A percentile compares a stretch with the other conserved stretches of the same genome.
Evolutionary conservation across 2,797 vertebrate species (phyloP).

Genomic region (Synanceia verrucosa): DNA sequence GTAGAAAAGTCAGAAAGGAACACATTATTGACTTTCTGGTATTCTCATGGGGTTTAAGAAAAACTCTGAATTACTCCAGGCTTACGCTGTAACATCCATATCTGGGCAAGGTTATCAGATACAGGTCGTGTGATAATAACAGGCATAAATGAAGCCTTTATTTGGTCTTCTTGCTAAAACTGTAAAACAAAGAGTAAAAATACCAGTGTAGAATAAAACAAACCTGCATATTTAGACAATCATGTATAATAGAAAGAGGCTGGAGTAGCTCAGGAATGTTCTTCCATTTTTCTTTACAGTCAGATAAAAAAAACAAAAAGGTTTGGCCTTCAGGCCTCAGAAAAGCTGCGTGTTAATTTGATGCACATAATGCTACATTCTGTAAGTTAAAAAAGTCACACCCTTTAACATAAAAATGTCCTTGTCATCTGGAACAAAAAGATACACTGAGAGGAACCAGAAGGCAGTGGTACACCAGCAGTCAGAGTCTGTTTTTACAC

Average conservation of each 20-base stretch:
- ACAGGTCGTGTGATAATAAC: conserved; percentile 5
- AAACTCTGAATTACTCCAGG: neutral
- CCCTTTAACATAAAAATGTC: conserved; percentile 44
- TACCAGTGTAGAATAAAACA: conserved; percentile 50
- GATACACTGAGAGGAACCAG: conserved; percentile 10
- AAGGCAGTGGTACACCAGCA: conserved; percentile 39
- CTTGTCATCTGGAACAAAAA: conserved; percentile 9
- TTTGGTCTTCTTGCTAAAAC: conserved; percentile 17
- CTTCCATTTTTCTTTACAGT: conserved; percentile 52
- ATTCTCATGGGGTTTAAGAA: conserved; percentile 9
- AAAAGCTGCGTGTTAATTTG: conserved; percentile 48
- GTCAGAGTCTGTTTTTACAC: conserved; percentile 38
- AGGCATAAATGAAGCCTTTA: conserved; percentile 14
- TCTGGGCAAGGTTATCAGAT: neutral
- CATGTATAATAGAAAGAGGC: conserved; percentile 19
- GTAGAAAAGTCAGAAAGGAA: neutral
- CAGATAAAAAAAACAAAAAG: conserved; percentile 41
- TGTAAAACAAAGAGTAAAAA: conserved; percentile 18
- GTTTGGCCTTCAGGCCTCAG: conserved; percentile 22
- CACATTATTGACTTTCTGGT: neutral
- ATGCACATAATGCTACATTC: conserved; percentile 71
- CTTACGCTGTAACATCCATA: neutral
- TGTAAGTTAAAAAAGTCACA: conserved; percentile 50
- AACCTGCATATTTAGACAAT: conserved; percentile 52
- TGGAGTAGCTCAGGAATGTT: conserved; percentile 49